Evolutionary conservation across 2,113 vertebrate species (phyloP).

Genomic region (Ameiurus melas): DNA sequence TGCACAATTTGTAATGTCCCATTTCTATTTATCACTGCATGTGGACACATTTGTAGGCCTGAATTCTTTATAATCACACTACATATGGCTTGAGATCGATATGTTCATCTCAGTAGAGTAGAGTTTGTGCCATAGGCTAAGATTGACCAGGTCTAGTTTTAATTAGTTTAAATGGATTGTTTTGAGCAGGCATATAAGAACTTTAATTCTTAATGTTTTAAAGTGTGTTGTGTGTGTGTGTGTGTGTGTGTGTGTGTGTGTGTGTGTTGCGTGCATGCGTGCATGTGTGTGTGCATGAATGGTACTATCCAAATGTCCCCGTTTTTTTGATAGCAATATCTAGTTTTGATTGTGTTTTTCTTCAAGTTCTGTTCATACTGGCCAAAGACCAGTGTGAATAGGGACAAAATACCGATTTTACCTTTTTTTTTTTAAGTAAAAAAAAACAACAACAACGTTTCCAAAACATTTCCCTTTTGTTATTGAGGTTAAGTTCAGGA

Average conservation of each 20-base stretch:
- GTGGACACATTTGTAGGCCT: not conserved
- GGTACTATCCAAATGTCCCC: too few species aligned
- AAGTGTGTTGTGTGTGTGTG: constrained; percentile 1
- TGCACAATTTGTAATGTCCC: not conserved
- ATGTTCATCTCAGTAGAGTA: not conserved
- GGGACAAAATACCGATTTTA: not conserved
- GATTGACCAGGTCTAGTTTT: not conserved
- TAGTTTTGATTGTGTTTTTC: too few species aligned
- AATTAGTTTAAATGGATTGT: not conserved
- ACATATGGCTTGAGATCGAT: not conserved
- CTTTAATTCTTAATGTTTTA: not conserved
- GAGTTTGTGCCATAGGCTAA: constrained; percentile 1
- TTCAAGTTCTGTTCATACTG: too few species aligned
- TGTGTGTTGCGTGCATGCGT: too few species aligned
- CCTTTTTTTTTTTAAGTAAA: too few species aligned
- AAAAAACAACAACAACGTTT: too few species aligned
- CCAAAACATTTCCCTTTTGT: not conserved
- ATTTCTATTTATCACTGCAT: not conserved
- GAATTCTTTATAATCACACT: not conserved
- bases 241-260: not conserved
- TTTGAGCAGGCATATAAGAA: not conserved
- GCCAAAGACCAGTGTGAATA: too few species aligned
- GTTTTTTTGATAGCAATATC: too few species aligned
- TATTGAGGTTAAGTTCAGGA: not conserved
- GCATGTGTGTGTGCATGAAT: too few species aligned